phyloP scores from a whole-genome alignment of 2,888 invertebrate genomes.

The Drosophila acutilabella region DNA sequence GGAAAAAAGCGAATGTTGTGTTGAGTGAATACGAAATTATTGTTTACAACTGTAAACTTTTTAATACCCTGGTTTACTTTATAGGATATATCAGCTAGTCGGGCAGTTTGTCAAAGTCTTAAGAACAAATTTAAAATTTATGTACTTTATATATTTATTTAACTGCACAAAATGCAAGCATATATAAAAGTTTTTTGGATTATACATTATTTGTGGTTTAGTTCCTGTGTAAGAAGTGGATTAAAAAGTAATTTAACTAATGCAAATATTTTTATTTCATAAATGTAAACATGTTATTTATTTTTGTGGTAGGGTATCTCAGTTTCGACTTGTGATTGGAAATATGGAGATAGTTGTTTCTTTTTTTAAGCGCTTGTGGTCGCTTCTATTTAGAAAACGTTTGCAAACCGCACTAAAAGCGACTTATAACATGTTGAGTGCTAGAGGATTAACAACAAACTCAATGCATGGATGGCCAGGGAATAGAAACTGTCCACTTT shows the following conservation, averaged over 20 bases:
- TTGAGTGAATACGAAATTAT: conserved; percentile 82
- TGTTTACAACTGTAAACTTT: conserved; percentile 80
- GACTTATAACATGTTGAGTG: conserved; percentile 82
- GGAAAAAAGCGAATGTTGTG: conserved; percentile 69
- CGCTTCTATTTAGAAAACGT: conserved; percentile 67
- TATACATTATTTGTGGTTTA: too few relatives aligned
- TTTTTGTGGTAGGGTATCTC: conserved; percentile 17
- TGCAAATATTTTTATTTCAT: too few relatives aligned
- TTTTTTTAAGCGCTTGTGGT: conserved; percentile 26
- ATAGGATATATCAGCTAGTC: background rate
- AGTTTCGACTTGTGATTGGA: background rate
- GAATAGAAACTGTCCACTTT: conserved; percentile 54
- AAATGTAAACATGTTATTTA: too few relatives aligned
- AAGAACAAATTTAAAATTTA: too few relatives aligned
- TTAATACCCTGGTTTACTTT: conserved; percentile 30
- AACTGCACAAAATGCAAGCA: background rate
- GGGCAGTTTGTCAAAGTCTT: background rate
- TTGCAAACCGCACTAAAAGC: conserved; percentile 81
- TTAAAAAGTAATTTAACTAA: too few relatives aligned
- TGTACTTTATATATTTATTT: background rate
- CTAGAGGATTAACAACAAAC: conserved; percentile 75
- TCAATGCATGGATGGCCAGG: conserved; percentile 42
- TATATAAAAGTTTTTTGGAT: too few relatives aligned
- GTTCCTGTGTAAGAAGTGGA: too few relatives aligned
- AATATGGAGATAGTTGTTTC: conserved; percentile 13